Conservation (phyloP, 2,797 vertebrate species). For the Notoglanidium macrostoma region DNA sequence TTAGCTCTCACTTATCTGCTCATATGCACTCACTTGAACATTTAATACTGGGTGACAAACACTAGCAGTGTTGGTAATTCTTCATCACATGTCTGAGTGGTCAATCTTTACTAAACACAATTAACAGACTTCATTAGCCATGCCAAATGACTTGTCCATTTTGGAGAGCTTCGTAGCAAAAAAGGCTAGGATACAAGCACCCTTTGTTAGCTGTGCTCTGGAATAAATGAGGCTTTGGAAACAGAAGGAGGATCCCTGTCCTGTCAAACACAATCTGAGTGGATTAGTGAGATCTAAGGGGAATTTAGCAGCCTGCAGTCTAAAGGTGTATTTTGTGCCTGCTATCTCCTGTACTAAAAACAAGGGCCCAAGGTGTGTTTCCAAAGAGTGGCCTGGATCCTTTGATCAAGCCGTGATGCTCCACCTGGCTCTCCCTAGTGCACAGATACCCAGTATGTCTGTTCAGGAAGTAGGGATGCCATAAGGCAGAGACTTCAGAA, state of each 20-base stretch:
- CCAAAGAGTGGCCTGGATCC: slow-evolving; percentile 49
- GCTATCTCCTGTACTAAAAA: slow-evolving; percentile 74
- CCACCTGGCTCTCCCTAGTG: slow-evolving; percentile 52
- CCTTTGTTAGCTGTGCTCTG: slow-evolving; percentile 57
- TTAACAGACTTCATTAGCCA: slow-evolving; percentile 50
- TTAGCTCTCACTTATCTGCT: background rate
- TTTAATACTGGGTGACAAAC: background rate
- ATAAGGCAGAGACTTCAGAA: slow-evolving; percentile 36
- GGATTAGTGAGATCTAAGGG: slow-evolving; percentile 75
- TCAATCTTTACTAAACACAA: slow-evolving; percentile 44
- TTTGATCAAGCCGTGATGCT: slow-evolving; percentile 63
- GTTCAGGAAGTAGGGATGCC: slow-evolving; percentile 43
- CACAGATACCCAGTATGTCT: slow-evolving; percentile 54
- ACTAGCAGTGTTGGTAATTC: slow-evolving; percentile 3
- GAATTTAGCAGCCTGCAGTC: slow-evolving; percentile 78
- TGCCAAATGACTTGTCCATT: slow-evolving; percentile 42
- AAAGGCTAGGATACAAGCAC: slow-evolving; percentile 49
- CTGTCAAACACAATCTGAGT: slow-evolving; percentile 73
- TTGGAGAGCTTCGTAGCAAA: slow-evolving; percentile 51
- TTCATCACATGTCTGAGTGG: slow-evolving; percentile 13
- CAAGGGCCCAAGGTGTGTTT: slow-evolving; percentile 71
- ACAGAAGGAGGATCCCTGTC: slow-evolving; percentile 69
- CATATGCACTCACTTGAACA: background rate
- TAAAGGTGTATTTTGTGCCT: slow-evolving; percentile 71
- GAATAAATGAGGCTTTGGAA: slow-evolving; percentile 56